Percentiles rank a stretch among this genome's conserved stretches.
These are phyloP conservation scores for Sycophila texana DNA, from an alignment of 2,888 invertebrate species.

Conservation along the genomic window DNA sequence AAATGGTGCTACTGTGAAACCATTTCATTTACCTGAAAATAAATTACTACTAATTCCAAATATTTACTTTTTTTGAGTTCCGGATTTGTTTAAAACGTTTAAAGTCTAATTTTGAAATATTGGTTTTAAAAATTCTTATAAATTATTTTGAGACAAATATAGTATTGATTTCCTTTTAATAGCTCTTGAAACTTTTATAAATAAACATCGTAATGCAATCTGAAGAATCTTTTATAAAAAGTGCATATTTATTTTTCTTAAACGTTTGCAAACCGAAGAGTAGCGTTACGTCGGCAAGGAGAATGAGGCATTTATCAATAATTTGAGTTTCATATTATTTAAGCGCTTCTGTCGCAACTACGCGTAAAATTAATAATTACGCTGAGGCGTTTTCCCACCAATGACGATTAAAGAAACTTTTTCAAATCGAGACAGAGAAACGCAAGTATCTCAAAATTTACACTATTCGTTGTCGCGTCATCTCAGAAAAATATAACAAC, in stretches of 20 bases:
- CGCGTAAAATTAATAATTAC: conserved; percentile 21
- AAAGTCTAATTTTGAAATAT: conserved; percentile 3
- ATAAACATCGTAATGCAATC: neutral
- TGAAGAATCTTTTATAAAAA: conserved; percentile 27
- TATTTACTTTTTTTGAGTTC: no score
- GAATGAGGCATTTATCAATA: conserved; percentile 29
- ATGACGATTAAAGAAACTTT: conserved; percentile 22
- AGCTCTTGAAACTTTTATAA: neutral
- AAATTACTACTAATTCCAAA: neutral
- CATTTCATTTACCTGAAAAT: neutral
- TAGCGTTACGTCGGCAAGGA: conserved; percentile 30
- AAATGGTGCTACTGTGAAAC: neutral
- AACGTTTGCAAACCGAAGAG: conserved; percentile 19
- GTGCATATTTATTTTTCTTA: conserved; percentile 1
- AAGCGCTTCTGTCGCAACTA: neutral
- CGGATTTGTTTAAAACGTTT: neutral
- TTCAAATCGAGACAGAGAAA: neutral
- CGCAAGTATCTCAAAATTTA: neutral
- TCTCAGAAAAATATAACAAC: conserved; percentile 31
- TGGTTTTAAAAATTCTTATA: neutral
- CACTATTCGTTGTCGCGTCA: conserved; percentile 11
- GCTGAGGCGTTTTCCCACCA: conserved; percentile 7
- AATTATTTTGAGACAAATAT: neutral
- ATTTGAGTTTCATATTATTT: conserved; percentile 8
- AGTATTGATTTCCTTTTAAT: neutral